A percentile compares a stretch with the other conserved stretches of the same genome.
Conservation (phyloP, 2,797 vertebrate genomes). For the Phalloptychus januarius region DNA sequence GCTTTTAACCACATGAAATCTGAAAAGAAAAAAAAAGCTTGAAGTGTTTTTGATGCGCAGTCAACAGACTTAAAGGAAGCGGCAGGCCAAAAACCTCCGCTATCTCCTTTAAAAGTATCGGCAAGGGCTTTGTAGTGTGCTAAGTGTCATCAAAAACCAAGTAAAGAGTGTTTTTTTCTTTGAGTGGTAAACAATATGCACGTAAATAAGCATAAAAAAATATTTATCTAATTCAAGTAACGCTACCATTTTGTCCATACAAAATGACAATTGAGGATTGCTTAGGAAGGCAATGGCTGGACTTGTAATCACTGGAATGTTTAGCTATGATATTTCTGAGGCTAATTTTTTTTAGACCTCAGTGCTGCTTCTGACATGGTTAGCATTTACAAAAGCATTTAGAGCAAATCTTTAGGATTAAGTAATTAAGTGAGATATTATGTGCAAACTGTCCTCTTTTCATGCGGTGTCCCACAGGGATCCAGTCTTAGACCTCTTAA, state of each 20-base stretch:
- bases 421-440: not conserved
- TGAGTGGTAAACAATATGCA: not conserved
- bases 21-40: not conserved
- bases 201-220: not conserved
- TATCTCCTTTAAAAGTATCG: not conserved
- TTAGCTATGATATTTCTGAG: not conserved
- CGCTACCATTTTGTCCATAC: too few relatives aligned
- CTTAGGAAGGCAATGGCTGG: too few relatives aligned
- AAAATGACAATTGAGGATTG: too few relatives aligned
- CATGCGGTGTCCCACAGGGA: not conserved
- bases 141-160: not conserved
- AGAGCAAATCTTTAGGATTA: not conserved
- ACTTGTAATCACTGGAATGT: not conserved
- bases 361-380: not conserved
- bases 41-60: not conserved
- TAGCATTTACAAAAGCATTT: not conserved
- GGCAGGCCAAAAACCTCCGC: not conserved
- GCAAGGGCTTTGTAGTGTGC: not conserved
- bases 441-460: not conserved
- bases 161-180: too few relatives aligned
- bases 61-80: conserved; percentile 5
- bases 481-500: not conserved
- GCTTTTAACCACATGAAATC: conserved; percentile 1
- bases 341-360: not conserved
- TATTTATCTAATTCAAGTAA: not conserved